Base-by-base conservation (phyloP, 2,113 vertebrate genomes). In the Elanus axillaris region DNA sequence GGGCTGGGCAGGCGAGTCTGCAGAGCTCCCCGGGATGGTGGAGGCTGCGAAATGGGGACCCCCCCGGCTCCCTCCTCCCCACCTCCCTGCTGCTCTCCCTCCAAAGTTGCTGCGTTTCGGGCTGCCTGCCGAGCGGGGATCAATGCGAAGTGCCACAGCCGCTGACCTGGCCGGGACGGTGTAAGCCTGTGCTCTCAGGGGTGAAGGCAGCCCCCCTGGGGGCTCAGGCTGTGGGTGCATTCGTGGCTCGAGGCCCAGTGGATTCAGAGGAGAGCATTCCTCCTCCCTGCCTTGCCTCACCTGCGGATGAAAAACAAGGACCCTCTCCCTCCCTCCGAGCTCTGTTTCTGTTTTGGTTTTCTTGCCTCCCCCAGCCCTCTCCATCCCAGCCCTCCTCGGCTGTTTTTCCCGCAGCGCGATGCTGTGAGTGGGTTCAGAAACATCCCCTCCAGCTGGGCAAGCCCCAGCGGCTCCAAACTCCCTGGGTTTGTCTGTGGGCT, bases 321-420 rank as follows among this genome's bases (percentile, higher is more conserved):
- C 7, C 23, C 47, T 62, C 74, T 55, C 87, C 78, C 11, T 81
- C 63, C 64, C 62, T 75, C 25, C 1, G 0, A 86, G 67, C 59
- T 34, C 62, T 92, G 88, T 92, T 94, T 92, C 67, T 92, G 93
- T 95, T 97, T 91, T 86, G 63, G 34, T 69, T 83, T 73, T 72
- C 93, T 73, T 19, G 27, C 71, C 95, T 88, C 72, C 88, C 50
- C 45, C 94, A 92, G 79, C 40, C 52, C 42, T 29, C 58, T 66
- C 63, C 78, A 55, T 69, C 52, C 20, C 93, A 67, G 36, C n/a
- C 67, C 48, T 68, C 45, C 45, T 72, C 4, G 8, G 73, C 68
- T 87, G 69, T 50, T 88, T 86, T 79, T 43, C 85, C 85, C 0
- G 0, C 63, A 13, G 62, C 10, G 3, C 1, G 42, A 66, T 69